Evolutionary conservation across 2,797 vertebrate genomes (phyloP).

Genomic region (Microctenopoma stevenorrisi): DNA sequence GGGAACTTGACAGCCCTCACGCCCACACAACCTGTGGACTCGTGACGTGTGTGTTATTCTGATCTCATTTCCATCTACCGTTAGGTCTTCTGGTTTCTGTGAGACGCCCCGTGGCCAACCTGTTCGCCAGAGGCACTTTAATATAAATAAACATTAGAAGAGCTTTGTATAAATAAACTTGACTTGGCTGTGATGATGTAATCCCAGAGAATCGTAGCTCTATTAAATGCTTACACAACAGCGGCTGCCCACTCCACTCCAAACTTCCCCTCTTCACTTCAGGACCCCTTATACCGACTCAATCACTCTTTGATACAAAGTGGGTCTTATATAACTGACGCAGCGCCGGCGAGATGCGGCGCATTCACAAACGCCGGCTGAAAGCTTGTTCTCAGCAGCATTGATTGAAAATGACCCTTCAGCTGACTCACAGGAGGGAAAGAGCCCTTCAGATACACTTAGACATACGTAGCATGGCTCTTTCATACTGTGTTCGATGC

Average conservation of each 20-base stretch:
- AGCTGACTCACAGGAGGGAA: conserved; percentile 51
- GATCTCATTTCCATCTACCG: conserved; percentile 55
- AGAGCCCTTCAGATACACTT: conserved; percentile 48
- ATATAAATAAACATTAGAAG: conserved; percentile 63
- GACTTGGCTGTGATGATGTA: conserved; percentile 65
- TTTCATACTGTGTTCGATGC: conserved; percentile 42
- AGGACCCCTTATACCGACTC: conserved; percentile 71
- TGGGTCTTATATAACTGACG: conserved; percentile 68
- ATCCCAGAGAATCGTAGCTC: conserved; percentile 58
- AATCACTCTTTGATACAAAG: conserved; percentile 65
- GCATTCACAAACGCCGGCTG: conserved; percentile 11
- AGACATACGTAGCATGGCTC: conserved; percentile 15
- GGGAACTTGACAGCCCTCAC: conserved; percentile 49
- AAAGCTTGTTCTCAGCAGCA: conserved; percentile 45
- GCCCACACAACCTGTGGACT: conserved; percentile 57
- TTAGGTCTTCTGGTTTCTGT: conserved; percentile 19
- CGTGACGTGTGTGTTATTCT: conserved; percentile 46
- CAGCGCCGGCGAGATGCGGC: conserved; percentile 18
- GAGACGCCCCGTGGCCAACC: conserved; percentile 20
- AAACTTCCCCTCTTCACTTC: conserved; percentile 61
- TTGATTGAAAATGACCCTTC: conserved; percentile 57
- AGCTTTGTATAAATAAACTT: conserved; percentile 59
- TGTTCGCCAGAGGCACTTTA: conserved; percentile 36
- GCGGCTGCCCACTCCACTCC: conserved; percentile 65
- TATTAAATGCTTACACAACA: conserved; percentile 73